These are phyloP conservation scores for Aphidius colemani DNA, from an alignment of 2,888 invertebrate genomes.

Conservation along the genomic window DNA sequence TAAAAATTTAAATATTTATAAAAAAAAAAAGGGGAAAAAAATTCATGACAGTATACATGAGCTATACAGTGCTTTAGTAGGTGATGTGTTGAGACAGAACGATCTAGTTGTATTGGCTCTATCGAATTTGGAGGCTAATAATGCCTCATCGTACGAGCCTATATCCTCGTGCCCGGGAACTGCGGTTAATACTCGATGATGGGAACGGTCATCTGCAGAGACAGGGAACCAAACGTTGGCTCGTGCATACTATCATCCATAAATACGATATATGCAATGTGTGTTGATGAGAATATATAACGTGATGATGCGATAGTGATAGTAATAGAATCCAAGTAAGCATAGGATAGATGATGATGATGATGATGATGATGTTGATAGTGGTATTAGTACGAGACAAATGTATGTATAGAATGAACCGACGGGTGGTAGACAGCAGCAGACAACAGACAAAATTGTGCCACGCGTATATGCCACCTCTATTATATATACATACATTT, in stretches of 20 bases:
- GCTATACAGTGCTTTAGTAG: slow-evolving; percentile 9
- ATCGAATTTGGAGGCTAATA: slow-evolving; percentile 59
- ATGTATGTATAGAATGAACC: slow-evolving; percentile 35
- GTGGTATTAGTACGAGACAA: slow-evolving; percentile 21
- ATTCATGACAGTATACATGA: neutral
- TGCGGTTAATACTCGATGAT: slow-evolving; percentile 62
- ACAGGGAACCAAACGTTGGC: slow-evolving; percentile 45
- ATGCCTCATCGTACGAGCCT: slow-evolving; percentile 47
- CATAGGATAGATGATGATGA: slow-evolving; percentile 27
- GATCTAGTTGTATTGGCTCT: slow-evolving; percentile 43
- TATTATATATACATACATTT: slow-evolving; percentile 26
- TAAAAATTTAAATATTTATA: no score
- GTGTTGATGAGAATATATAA: slow-evolving; percentile 26
- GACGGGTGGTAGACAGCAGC: slow-evolving; percentile 36
- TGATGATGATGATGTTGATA: slow-evolving; percentile 24
- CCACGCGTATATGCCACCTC: slow-evolving; percentile 53
- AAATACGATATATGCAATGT: slow-evolving; percentile 11
- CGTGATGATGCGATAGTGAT: neutral
- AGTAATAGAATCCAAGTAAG: neutral
- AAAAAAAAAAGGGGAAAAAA: slow-evolving; percentile 24
- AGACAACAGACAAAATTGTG: slow-evolving; percentile 49
- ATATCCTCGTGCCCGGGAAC: slow-evolving; percentile 47
- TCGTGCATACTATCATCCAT: slow-evolving; percentile 32
- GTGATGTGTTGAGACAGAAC: slow-evolving; percentile 28
- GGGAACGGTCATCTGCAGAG: slow-evolving; percentile 62